phyloP scores from a whole-genome alignment of 2,888 invertebrate species.

The Aphidius colemani region DNA sequence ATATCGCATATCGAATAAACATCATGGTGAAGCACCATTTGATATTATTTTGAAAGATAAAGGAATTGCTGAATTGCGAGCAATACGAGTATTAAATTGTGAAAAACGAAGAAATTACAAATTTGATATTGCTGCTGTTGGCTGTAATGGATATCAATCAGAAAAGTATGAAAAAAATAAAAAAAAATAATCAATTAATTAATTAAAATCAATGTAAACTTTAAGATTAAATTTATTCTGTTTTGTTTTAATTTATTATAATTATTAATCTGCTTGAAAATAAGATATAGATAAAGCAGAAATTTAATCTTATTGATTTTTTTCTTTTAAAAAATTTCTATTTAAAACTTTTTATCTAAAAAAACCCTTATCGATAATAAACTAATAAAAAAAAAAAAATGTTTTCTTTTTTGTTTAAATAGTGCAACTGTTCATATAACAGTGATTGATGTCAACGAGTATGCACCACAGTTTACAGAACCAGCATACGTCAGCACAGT shows the following conservation, averaged over 20 bases:
- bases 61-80: constrained; percentile 82
- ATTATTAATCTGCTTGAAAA: neutral
- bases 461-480: constrained; percentile 88
- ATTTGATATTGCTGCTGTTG: constrained; percentile 92
- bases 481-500: constrained; percentile 88
- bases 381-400: neutral
- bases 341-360: too few species aligned
- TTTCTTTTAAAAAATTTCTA: neutral
- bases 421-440: constrained; percentile 93
- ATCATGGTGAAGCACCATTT: constrained; percentile 93
- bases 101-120: constrained; percentile 93
- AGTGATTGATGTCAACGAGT: constrained; percentile 95
- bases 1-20: constrained; percentile 88
- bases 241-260: neutral
- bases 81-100: constrained; percentile 85
- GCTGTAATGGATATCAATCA: constrained; percentile 85
- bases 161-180: constrained; percentile 67
- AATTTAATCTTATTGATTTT: neutral
- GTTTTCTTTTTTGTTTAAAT: constrained; percentile 46
- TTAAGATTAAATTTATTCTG: neutral
- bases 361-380: neutral
- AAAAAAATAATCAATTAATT: neutral
- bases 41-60: constrained; percentile 78
- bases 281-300: neutral
- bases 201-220: neutral